A percentile compares a stretch with the other conserved stretches of the same genome.
Conservation (phyloP, 2,888 invertebrate genomes). For the Pristionchus maxplancki region DNA sequence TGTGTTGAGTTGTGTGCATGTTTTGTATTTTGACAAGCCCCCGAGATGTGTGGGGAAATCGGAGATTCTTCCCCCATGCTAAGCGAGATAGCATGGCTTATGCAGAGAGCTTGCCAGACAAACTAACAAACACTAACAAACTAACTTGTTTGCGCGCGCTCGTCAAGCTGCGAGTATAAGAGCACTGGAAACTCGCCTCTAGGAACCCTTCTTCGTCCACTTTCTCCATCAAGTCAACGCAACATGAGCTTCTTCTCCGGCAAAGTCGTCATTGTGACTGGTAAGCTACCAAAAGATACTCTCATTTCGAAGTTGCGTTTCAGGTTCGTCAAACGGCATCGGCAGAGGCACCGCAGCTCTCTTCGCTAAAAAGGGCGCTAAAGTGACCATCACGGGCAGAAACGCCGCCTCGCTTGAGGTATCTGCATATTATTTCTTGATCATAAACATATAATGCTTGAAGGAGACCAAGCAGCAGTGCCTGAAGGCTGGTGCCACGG, state of each 20-base stretch:
- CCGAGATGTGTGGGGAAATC: neutral
- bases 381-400: neutral
- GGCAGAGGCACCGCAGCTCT: neutral
- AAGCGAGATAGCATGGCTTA: neutral
- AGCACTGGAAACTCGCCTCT: neutral
- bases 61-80: neutral
- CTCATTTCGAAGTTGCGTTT: too few species aligned
- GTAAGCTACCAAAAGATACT: neutral
- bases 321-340: conserved; percentile 7
- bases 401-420: neutral
- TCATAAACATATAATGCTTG: neutral
- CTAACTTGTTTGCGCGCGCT: neutral
- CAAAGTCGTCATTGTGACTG: neutral
- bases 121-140: neutral
- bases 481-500: neutral
- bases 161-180: neutral
- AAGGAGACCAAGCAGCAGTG: neutral
- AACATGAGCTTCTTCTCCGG: neutral
- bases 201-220: neutral
- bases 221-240: neutral
- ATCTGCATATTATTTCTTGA: neutral
- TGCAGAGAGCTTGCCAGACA: neutral
- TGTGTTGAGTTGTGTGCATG: neutral
- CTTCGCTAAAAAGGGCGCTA: neutral
- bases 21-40: neutral